Percentiles rank a stretch among this genome's conserved stretches.
phyloP scores from a whole-genome alignment of 2,888 invertebrate genomes.

The Hydrotaea cyrtoneurina region DNA sequence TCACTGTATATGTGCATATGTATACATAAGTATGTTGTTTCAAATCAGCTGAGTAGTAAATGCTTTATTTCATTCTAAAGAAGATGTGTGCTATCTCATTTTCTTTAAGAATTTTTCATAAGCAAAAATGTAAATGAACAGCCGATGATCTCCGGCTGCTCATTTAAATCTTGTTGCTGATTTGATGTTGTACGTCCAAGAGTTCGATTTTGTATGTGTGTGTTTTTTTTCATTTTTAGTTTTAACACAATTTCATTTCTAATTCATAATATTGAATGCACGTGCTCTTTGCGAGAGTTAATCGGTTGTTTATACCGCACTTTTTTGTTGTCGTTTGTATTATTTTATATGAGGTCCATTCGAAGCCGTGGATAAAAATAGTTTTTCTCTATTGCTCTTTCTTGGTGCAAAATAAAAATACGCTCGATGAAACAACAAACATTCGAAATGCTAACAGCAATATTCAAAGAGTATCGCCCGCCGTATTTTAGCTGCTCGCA shows the following conservation, averaged over 20 bases:
- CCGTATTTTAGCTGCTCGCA: slow-evolving; percentile 25
- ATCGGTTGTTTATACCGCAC: too few species aligned
- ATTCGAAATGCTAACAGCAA: neutral
- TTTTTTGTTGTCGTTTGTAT: slow-evolving; percentile 4
- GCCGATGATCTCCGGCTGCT: neutral
- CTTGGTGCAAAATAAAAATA: neutral
- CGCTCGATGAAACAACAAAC: neutral
- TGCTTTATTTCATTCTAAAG: neutral
- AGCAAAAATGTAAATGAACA: neutral
- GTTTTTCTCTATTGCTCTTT: neutral
- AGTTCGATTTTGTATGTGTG: neutral
- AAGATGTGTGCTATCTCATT: neutral
- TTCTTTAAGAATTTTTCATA: neutral
- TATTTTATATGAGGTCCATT: neutral
- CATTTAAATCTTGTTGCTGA: neutral
- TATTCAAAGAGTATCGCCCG: neutral
- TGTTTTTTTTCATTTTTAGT: neutral
- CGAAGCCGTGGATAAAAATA: neutral
- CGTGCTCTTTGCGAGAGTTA: slow-evolving; percentile 25
- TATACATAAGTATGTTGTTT: neutral
- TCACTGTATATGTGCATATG: neutral
- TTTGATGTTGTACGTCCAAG: neutral
- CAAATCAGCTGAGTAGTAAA: neutral
- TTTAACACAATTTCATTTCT: neutral
- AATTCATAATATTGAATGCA: slow-evolving; percentile 14